phyloP scores from a whole-genome alignment of 2,113 vertebrate genomes.

The Channa argus region DNA sequence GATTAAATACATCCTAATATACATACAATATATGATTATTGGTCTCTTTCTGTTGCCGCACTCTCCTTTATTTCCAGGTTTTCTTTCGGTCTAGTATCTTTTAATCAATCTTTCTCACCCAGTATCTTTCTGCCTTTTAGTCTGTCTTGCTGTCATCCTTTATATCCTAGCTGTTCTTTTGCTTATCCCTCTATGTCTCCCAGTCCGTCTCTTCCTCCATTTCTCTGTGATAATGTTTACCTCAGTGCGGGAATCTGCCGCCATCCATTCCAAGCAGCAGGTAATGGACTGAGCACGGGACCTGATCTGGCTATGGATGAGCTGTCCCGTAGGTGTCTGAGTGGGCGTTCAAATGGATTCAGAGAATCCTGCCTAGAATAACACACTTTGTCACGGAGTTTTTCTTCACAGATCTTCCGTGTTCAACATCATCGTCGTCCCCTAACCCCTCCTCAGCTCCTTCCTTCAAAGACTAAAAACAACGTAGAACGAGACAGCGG shows the following conservation, averaged over 20 bases:
- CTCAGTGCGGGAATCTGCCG: constrained; percentile 53
- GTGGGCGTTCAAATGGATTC: constrained; percentile 78
- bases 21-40: not conserved
- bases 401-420: constrained; percentile 53
- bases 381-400: constrained; percentile 65
- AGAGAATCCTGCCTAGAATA: constrained; percentile 66
- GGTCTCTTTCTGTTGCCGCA: not conserved
- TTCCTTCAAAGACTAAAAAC: constrained; percentile 46
- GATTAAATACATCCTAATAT: no score
- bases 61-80: constrained; percentile 5
- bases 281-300: constrained; percentile 71
- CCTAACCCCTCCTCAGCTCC: not conserved
- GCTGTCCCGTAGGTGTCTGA: constrained; percentile 70
- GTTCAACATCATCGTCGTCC: not conserved
- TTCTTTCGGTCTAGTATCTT: not conserved
- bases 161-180: constrained; percentile 40
- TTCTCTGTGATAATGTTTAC: constrained; percentile 60
- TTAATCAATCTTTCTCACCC: constrained; percentile 15
- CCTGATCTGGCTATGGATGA: constrained; percentile 74
- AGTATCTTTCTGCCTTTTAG: constrained; percentile 12
- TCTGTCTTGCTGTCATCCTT: constrained; percentile 36
- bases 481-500: constrained; percentile 20
- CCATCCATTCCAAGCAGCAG: constrained; percentile 68
- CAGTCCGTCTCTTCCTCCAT: constrained; percentile 44
- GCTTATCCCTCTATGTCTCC: constrained; percentile 56